Base-by-base conservation (phyloP, 2,888 invertebrate genomes). In the Melanargia galathea region DNA sequence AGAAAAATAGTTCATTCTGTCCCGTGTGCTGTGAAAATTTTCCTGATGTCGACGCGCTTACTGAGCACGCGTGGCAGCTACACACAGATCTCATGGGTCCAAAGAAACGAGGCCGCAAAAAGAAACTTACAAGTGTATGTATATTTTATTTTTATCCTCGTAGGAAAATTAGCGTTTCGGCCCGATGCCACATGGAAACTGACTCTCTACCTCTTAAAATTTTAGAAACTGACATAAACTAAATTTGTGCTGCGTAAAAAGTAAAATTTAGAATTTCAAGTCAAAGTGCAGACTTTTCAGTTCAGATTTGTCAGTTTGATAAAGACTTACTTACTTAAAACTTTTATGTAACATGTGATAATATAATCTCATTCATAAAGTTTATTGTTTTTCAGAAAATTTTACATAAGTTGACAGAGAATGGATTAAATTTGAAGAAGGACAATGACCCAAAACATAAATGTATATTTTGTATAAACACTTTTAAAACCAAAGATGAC, bases 81-180 rank as follows among this genome's bases (percentile, higher is more conserved):
- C 89, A 89, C 69, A 73, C 83, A 7, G 87, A 89, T 16, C 68
- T 90, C 6, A 87, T 88, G 89, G 87, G 87, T 1, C 87, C 88
- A n/a, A 90, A 85, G 70, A 90, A 88, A 68, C 78, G 87, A 69
- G 90, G 92, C 5, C 75, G 90, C 63, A 90, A 90, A 13, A 89
- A 84, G 67, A 87, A 87, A 68, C 71, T 82, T 63, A 87, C 87
- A 6, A 82, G 80, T 72, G 89, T 89, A 75, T 80, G 80, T 72
- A 16, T 7, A 24, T n/a, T 13, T 43, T 30, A 24, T 7, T 40
- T 22, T 1, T 20, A 20, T 5, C n/a, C n/a, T n/a, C n/a, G n/a
- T n/a, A n/a, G n/a, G n/a, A n/a, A n/a, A n/a, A n/a, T n/a, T n/a
- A n/a, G n/a, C n/a, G n/a, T n/a, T n/a, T n/a, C n/a, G n/a, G n/a